Base-by-base conservation (phyloP, 1,140 invertebrate species). In the Drosophila kurseongensis region DNA sequence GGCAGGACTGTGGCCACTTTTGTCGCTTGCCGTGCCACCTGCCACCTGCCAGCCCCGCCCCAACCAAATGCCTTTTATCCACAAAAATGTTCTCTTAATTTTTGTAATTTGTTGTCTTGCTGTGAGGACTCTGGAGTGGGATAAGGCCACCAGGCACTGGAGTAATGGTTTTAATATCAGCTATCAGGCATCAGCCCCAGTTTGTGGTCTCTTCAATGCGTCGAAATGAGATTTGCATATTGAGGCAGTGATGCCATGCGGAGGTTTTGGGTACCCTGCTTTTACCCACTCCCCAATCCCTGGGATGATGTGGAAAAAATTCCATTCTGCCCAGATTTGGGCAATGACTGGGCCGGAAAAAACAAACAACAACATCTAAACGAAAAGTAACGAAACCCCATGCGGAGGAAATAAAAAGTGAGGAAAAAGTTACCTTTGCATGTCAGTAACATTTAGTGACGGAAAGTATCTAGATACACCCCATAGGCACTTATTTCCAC, bases 11-110 rank as follows among this genome's bases (percentile, higher is more conserved):
- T 45, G 38, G 47, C 47, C 50, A 32, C 67, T 54, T 68, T 32
- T 68, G 62, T 50, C 47, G 47, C 47, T 27, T 10, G 59, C 14
- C 27, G 4, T 23, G 16, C 45, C 45, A 8, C 13, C n/a, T 16
- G 0, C 35, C 35, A 8, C 14, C n/a, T 16, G 0, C 27, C 16
- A 8, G 5, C 35, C 18, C 40, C n/a, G 10, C 13, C 40, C 35
- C 48, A 10, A 9, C 29, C 42, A 7, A 36, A 40, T 51, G 47
- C 52, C 50, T 66, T 51, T 52, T 62, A 85, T 73, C 59, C 66
- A 65, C 58, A 74, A 78, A 85, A 82, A 78, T 85, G 74, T 78
- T 68, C 78, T 86, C 78, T 85, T 85, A 86, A 85, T 85, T 85
- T 85, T 62, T 59, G 74, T 85, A 85, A 85, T 85, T 85, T 85